Percentiles rank a stretch among this genome's conserved stretches.
These are phyloP conservation scores for Oscheius onirici DNA, from an alignment of 2,888 invertebrate genomes.

Conservation along the genomic window DNA sequence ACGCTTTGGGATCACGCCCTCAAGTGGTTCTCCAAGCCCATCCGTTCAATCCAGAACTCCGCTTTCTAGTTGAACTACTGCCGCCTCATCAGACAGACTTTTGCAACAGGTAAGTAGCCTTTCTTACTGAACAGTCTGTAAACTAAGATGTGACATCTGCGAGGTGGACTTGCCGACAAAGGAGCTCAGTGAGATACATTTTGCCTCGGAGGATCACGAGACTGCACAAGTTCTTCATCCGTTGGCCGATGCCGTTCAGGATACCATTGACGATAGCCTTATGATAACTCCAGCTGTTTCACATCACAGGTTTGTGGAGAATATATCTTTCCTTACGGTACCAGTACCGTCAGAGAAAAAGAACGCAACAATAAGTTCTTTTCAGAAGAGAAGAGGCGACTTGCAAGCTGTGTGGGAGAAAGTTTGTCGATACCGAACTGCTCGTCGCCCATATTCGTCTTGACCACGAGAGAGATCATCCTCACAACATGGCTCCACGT, in stretches of 20 bases:
- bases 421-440: conserved; percentile 44
- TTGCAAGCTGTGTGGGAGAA: conserved; percentile 48
- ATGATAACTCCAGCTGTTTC: conserved; percentile 11
- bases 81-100: conserved; percentile 28
- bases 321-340: neutral
- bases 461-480: conserved; percentile 44
- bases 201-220: conserved; percentile 56
- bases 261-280: conserved; percentile 22
- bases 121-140: neutral
- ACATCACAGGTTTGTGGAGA: conserved; percentile 21
- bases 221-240: conserved; percentile 40
- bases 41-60: conserved; percentile 19
- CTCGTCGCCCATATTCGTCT: conserved; percentile 46
- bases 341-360: too few relatives aligned
- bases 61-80: conserved; percentile 17
- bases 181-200: conserved; percentile 39
- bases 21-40: conserved; percentile 27
- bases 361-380: neutral
- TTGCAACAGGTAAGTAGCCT: neutral
- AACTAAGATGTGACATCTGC: conserved; percentile 51
- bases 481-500: conserved; percentile 42
- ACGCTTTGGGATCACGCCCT: conserved; percentile 5
- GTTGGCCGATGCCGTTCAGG: conserved; percentile 22
- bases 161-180: conserved; percentile 45
- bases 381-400: conserved; percentile 30